Percentiles rank a stretch among this genome's conserved stretches.
These are phyloP conservation scores for Chymomyza caudatula DNA, from an alignment of 2,888 invertebrate species.

Conservation along the genomic window DNA sequence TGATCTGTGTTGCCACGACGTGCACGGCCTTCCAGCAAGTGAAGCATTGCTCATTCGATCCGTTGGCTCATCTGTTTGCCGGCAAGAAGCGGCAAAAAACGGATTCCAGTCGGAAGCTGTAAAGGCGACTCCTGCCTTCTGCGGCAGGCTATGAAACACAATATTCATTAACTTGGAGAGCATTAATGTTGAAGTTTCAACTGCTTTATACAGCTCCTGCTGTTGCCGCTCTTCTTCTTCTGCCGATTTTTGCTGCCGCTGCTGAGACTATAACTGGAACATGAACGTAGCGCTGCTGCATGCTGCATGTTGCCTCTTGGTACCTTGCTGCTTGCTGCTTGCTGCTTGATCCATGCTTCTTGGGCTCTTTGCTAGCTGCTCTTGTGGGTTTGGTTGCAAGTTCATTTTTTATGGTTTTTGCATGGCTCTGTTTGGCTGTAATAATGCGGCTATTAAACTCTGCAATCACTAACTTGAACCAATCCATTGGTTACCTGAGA, in stretches of 20 bases:
- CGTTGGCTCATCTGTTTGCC: neutral
- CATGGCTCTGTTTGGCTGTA: conserved; percentile 64
- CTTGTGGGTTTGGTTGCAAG: conserved; percentile 30
- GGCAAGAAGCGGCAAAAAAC: conserved; percentile 42
- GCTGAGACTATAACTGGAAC: neutral
- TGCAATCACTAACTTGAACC: conserved; percentile 67
- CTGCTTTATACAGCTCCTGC: conserved; percentile 32
- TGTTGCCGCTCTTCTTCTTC: conserved; percentile 2
- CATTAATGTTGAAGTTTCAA: conserved; percentile 65
- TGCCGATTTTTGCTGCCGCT: neutral
- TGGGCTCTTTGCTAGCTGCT: neutral
- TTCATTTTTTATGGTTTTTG: conserved; percentile 54
- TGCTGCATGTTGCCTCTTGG: neutral
- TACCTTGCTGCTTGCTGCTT: neutral
- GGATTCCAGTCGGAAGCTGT: conserved; percentile 75
- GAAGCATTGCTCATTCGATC: conserved; percentile 7
- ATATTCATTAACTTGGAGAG: conserved; percentile 76
- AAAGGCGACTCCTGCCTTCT: conserved; percentile 58
- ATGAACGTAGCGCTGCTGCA: conserved; percentile 25
- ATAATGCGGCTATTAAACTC: conserved; percentile 72
- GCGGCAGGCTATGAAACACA: conserved; percentile 74
- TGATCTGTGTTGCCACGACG: conserved; percentile 57
- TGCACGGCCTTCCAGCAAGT: conserved; percentile 51
- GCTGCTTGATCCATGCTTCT: neutral
- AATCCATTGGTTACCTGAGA: conserved; percentile 68